Evolutionary conservation across 2,797 vertebrate genomes (phyloP).

Genomic region (Pempheris klunzingeri): DNA sequence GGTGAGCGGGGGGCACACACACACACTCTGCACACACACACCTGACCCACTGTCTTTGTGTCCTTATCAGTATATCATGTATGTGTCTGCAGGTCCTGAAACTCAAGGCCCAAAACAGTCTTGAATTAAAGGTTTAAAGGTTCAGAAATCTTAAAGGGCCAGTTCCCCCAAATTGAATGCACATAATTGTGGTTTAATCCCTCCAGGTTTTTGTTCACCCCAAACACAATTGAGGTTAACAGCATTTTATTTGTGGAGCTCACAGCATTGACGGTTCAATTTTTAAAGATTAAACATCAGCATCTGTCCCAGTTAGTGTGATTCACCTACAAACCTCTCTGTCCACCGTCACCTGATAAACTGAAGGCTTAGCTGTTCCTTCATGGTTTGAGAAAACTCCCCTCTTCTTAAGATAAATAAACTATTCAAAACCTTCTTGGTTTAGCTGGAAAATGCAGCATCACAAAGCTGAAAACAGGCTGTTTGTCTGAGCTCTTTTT

Average conservation of each 20-base stretch:
- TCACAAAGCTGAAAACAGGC: too few relatives aligned
- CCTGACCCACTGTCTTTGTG: not conserved
- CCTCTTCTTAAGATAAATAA: too few relatives aligned
- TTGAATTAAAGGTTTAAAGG: not conserved
- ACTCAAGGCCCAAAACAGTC: not conserved
- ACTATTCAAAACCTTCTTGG: too few relatives aligned
- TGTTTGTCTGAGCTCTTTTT: too few relatives aligned
- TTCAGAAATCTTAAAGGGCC: not conserved
- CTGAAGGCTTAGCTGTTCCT: too few relatives aligned
- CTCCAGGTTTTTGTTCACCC: not conserved
- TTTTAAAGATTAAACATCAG: not conserved
- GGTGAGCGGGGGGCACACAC: conserved; percentile 75
- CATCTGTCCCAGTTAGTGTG: too few relatives aligned
- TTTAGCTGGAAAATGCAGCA: too few relatives aligned
- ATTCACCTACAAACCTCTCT: too few relatives aligned
- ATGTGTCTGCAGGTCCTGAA: not conserved
- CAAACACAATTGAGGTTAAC: not conserved
- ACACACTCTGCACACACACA: too few relatives aligned
- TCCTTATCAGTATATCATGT: not conserved
- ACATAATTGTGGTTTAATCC: not conserved
- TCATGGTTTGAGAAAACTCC: too few relatives aligned
- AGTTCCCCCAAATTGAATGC: not conserved
- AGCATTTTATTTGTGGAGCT: not conserved
- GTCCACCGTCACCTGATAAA: too few relatives aligned
- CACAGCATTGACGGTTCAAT: not conserved